Base-by-base conservation (phyloP, 2,797 vertebrate species). In the Heteromormyrus szaboi region DNA sequence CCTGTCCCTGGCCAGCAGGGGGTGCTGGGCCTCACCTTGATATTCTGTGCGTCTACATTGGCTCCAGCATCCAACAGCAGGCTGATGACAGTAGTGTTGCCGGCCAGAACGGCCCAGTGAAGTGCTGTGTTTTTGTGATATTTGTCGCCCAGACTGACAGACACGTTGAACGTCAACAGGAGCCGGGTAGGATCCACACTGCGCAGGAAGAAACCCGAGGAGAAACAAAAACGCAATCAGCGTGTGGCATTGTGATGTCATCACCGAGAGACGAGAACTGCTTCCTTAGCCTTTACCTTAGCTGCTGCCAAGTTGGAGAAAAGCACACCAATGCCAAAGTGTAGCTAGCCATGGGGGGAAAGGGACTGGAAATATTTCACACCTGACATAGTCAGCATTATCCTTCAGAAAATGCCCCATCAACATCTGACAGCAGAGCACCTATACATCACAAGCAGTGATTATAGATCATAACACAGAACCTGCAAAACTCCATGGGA, bases 51-150 rank as follows among this genome's bases (percentile, higher is more conserved):
- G 51, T 99, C 99, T 0, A 99, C 98, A 85, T 99, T 99, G 88
- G 97, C 97, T 89, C 98, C 99, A 90, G 98, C 97, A 87, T 99
- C 98, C 94, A 99, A 95, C 6, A 99, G 96, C 92, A 99, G 96
- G 93, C 98, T 99, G 95, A 99, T 99, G 92, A 99, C 98, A 22
- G 98, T 99, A 87, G 98, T 99, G 95, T 99, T 99, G 92, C 98
- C 98, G 14, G 98, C 99, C 92, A 99, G 95, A 68, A 99, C 99
- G 83, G 99, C 98, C 99, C 99, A 99, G 92, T 99, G 99, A 93
- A 99, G 92, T 59, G 98, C 97, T 46, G 99, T 99, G 94, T 99
- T 99, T 96, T 99, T 99, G 94, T 99, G 99, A 92, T 99, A 99
- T 92, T 99, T 99, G 96, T 99, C 99, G 50, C 99, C 99, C 92